Conservation (phyloP, 2,797 vertebrate genomes). For the Odontamblyopus rebecca region DNA sequence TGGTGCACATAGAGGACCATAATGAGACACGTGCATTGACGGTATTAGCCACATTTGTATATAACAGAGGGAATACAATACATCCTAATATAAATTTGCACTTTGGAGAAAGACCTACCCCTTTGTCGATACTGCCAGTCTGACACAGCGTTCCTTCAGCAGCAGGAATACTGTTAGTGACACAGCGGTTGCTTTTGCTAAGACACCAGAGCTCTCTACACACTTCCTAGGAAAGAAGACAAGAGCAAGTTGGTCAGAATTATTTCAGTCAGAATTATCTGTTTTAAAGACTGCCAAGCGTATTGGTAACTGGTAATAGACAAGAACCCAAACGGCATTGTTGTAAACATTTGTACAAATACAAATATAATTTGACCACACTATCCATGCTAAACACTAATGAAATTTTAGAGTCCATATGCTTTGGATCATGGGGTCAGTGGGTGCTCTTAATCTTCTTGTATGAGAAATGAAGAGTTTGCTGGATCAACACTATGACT, state of each 20-base stretch:
- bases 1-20: conserved; percentile 6
- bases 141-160: conserved; percentile 97
- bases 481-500: conserved; percentile 68
- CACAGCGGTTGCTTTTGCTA: conserved; percentile 99
- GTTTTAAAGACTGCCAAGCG: conserved; percentile 15
- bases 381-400: conserved; percentile 26
- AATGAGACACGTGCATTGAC: background rate
- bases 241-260: conserved; percentile 97
- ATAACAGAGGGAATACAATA: background rate
- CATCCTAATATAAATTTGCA: background rate
- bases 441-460: conserved; percentile 51
- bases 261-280: conserved; percentile 29
- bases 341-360: conserved; percentile 31
- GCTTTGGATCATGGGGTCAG: conserved; percentile 62
- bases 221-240: conserved; percentile 99
- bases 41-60: background rate
- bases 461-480: conserved; percentile 68
- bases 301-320: conserved; percentile 38
- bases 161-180: conserved; percentile 97
- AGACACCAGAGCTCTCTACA: conserved; percentile 99
- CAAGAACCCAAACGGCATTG: conserved; percentile 21
- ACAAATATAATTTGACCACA: conserved; percentile 40
- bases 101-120: conserved; percentile 81
- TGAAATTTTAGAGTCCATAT: conserved; percentile 41
- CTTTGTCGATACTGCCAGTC: conserved; percentile 95